Evolutionary conservation across 2,888 invertebrate species (phyloP), one percentile per base, ranked within the genome.

Genomic region (Drosophila subsilvestris): DNA sequence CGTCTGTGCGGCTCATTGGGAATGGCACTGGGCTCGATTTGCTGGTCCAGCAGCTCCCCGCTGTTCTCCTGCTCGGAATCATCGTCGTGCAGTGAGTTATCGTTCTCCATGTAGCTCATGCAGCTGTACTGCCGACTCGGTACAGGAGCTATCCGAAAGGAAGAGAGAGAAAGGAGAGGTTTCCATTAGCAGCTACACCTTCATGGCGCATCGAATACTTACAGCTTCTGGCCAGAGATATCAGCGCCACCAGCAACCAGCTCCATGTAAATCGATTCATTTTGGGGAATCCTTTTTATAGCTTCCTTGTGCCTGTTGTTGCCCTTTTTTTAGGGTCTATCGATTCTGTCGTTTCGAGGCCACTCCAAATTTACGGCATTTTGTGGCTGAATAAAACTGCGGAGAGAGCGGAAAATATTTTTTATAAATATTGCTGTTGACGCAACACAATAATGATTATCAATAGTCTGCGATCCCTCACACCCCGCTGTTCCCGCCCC

Each of bases 91-190:
- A 86, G 74, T 3, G 84, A 73, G 47, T 80, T 84, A 63, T 90
- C 90, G 27, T 90, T 89, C 69, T 90, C 91, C 80, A 83, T 79
- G 66, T 75, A 90, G 58, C 91, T 89, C 78, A 90, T 89, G 67
- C 90, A 90, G 62, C 81, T 83, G n/a, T 90, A 85, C 17, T 86
- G 84, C 0, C 86, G 81, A 47, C 56, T 85, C 0, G 86, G 83
- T 10, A 82, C 74, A 14, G 88, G 88, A 44, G 90, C 90, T 90
- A 29, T 1, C 20, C 47, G 25, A 22, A 22, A 4, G 3, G 22
- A 18, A 0, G 5, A 8, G 18, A 9, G 5, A 29, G 29, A 9
- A 14, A 42, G 44, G 1, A n/a, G 17, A 22, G 27, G n/a, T 20
- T 27, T 42, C 6, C 2, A n/a, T 77, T 27, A 59, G 4, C 57